Base-by-base conservation (phyloP, 2,113 vertebrate genomes). In the Loxodonta africana region DNA sequence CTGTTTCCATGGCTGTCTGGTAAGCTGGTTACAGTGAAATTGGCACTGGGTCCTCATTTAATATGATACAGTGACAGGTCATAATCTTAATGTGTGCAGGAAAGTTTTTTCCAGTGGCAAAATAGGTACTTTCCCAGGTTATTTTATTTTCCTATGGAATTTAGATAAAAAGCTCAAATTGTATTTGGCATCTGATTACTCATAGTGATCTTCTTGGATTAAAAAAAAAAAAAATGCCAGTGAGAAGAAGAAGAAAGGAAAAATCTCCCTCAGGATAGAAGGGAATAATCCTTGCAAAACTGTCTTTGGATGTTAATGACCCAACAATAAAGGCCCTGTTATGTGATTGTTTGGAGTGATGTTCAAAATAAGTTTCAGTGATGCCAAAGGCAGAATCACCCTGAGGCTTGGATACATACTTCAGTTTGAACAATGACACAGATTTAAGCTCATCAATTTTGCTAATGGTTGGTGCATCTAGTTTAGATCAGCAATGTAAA, bases 1-100 rank as follows among this genome's bases (percentile, higher is more conserved):
- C 37, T 97, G 91, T 95, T 98, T 96, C 95, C 92, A 76, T 97
- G 94, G 97, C 90, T 95, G 95, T 92, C 94, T 96, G 92, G 90
- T 97, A 97, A 97, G 96, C 97, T 87, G 82, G 95, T 95, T 97
- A 97, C 90, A 97, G 97, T 96, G 95, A 90, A 96, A 90, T 93
- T 98, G 98, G 97, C 97, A 97, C 74, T 84, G 25, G 28, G 90
- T 97, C 93, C 33, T 65, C 78, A 94, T 85, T 95, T 96, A 98
- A 96, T 96, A 95, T 94, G 95, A 95, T 71, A 97, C 95, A 80
- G 88, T 74, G 62, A 87, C 82, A 95, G 97, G 97, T 97, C 97
- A 95, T 92, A 94, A 97, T 97, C 97, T 94, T 96, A 97, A 97
- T 96, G 95, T 97, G 71, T 46, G 94, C 82, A 73, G 84, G 80